Conservation (phyloP, 2,888 invertebrate species). For the Sepiola atlantica region DNA sequence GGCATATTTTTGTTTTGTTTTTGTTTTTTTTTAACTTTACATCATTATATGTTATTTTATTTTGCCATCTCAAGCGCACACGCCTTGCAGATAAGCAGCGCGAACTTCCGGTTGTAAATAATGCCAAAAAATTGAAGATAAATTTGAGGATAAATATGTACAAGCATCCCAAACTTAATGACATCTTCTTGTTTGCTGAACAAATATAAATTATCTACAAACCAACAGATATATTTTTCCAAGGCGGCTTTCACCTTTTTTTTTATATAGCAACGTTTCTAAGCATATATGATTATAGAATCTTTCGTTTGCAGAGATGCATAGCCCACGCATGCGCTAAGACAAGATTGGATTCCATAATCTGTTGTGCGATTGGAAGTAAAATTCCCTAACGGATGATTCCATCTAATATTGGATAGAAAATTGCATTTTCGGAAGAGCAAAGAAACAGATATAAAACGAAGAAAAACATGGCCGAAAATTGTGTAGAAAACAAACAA, state of each 20-base stretch:
- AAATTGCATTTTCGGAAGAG: neutral
- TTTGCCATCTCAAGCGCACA: neutral
- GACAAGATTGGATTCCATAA: neutral
- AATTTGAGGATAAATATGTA: neutral
- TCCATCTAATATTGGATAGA: neutral
- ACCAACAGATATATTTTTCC: neutral
- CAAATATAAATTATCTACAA: constrained; percentile 18
- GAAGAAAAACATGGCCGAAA: neutral
- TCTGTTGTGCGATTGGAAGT: neutral
- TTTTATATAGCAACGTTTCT: neutral
- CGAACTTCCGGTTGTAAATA: neutral
- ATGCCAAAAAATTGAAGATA: neutral
- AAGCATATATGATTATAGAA: neutral
- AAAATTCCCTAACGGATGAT: neutral
- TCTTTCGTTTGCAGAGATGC: neutral
- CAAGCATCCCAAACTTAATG: neutral
- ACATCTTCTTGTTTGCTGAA: neutral
- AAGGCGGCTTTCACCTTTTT: neutral
- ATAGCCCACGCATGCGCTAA: neutral
- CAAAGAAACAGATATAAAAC: neutral
- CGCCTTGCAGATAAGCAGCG: neutral
- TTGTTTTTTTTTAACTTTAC: neutral
- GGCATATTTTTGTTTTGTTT: neutral
- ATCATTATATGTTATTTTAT: neutral
- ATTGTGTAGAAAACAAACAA: neutral